Base-by-base conservation (phyloP, 2,888 invertebrate species). In the Seira musarum region DNA sequence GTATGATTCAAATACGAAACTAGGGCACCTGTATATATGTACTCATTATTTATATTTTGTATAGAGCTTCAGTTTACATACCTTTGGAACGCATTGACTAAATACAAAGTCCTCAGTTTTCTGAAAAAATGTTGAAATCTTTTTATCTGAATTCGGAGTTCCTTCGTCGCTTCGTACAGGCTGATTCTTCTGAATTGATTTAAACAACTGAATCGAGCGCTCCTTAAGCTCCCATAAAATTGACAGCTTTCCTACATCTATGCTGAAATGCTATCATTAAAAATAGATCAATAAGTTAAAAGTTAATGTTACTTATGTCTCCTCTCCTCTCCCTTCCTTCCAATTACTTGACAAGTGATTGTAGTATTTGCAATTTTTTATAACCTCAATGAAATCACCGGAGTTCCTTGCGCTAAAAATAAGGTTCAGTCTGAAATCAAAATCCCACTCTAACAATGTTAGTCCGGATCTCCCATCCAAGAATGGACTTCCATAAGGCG, bases 381-480 rank as follows among this genome's bases (percentile, higher is more conserved):
- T 67, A 73, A 86, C 87, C 80, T 87, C 87, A 17, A 87, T 84
- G 72, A 87, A 87, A 19, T 87, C 87, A 13, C 85, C 85, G 3
- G 87, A 87, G 71, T 86, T 86, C 49, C 84, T 80, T 0, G 87
- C 85, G 30, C 85, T 85, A 61, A 87, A 87, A 35, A 87, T 84
- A 25, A 87, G 40, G 74, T 85, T 84, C 0, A 86, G 76, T 72
- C 85, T 72, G 63, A 87, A 85, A 49, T 86, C 87, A 80, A 85
- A 85, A 60, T 80, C 77, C 76, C 82, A 83, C 35, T 86, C 84
- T 13, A 86, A 60, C 21, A 86, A 57, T 2, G 83, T 84, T 10
- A 83, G 40, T 8, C 85, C 87, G 5, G 86, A 84, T 35, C 81
- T 78, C 17, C 82, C 82, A 35, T 85, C 75, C 65, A 87, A 85